Evolutionary conservation across 2,888 invertebrate species (phyloP), one percentile per base, ranked within the genome.

Genomic region (Anodontia alba): DNA sequence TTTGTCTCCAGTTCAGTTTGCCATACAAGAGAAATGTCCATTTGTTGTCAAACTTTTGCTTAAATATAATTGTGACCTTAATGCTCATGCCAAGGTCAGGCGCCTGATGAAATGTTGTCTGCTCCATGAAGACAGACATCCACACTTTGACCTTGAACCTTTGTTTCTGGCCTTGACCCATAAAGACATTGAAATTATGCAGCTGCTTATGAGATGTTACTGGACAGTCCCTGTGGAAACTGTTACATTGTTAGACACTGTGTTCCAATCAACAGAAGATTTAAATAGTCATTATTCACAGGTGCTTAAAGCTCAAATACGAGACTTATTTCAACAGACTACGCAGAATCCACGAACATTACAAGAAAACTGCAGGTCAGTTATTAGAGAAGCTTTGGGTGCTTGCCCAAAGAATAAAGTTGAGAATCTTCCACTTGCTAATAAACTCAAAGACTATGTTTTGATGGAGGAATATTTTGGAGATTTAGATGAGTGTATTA

Each of bases 131-230:
- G 94, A 94, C 83, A 36, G 83, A 2, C 94, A 94, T 79, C 93
- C 94, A 2, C 93, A 93, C 84, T 90, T 94, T 74, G 93, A 91
- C 74, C 88, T 93, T 69, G 92, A 94, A 78, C 94, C 94, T 3
- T 75, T 94, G 42, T 94, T 93, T 80, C 82, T 90, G 51, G 91
- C 93, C 42, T 79, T 94, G 78, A 91, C 91, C 54, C 92, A 93
- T 81, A 91, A 92, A 84, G 91, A 91, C 89, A 70, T 92, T 17
- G 89, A 92, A 54, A 85, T 93, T 76, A 81, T 93, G 62, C 83
- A 89, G 72, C 73, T 92, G 54, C 73, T 94, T n/a, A 78, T 93
- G 15, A 73, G 86, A 15, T 93, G 91, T 74, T 92, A 92, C 73
- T 89, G 88, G 54, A 78, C 78, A 36, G 76, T 89, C n/a, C 93